Evolutionary conservation across 2,113 vertebrate genomes (phyloP), one percentile per base, ranked within the genome.

Genomic region (Camelus dromedarius): DNA sequence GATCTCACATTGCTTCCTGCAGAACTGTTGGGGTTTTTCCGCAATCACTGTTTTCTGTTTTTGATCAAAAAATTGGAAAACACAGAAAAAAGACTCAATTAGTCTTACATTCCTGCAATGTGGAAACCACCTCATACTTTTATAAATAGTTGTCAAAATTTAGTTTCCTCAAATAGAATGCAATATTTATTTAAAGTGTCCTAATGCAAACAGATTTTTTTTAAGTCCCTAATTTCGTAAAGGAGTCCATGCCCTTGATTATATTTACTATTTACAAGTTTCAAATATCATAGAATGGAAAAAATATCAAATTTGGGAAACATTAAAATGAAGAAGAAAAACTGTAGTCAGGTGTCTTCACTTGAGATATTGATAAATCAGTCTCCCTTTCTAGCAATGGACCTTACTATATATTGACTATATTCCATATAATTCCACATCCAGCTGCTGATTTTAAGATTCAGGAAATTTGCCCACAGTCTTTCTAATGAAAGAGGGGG

Each of bases 91-190:
- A 89, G 22, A 46, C 30, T 56, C 26, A 91, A 30, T 13, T 13
- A 54, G 18, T 79, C 30, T 94, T 76, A 76, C 11, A 88, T 60
- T 95, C 58, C n/a, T 81, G 38, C 11, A 38, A 38, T 66, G 0
- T 92, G 58, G 52, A 93, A 95, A 94, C 64, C 22, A 96, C 69
- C 50, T 66, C 73, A 52, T 73, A 75, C 22, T 95, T 92, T 80
- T 66, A 80, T 89, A 85, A 89, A 92, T 19, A 91, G 69, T 16
- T 77, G 75, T 82, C 76, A 94, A 97, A 89, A 77, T 69, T 82
- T 89, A 38, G 80, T 90, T 83, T 88, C 20, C 24, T 72, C 81
- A 96, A 82, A 87, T 58, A 81, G 52, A 75, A 8, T 66, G 66
- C 90, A 81, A 95, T 75, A 22, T 58, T 81, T 66, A 91, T 48